A percentile compares a stretch with the other conserved stretches of the same genome.
These are phyloP conservation scores for Meleagris gallopavo DNA, from an alignment of 2,113 vertebrate genomes.

Conservation along the genomic window DNA sequence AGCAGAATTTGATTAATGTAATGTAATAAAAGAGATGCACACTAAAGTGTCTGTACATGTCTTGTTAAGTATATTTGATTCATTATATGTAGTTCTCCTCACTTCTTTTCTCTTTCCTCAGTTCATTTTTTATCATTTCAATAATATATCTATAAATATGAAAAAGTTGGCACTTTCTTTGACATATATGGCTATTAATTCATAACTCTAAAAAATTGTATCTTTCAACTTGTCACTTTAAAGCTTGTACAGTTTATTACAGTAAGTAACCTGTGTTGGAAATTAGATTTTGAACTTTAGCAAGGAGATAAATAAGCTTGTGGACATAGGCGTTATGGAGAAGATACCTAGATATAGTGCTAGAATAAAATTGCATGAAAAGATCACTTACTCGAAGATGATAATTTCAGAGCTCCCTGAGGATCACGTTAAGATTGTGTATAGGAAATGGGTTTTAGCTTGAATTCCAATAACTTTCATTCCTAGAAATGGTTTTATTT, in stretches of 20 bases:
- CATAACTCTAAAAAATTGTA: conserved; percentile 85
- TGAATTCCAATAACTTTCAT: conserved; percentile 66
- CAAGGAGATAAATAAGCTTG: conserved; percentile 82
- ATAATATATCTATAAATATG: conserved; percentile 94
- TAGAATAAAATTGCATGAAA: conserved; percentile 74
- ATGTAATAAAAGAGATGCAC: conserved; percentile 90
- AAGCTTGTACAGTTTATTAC: conserved; percentile 84
- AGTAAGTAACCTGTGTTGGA: conserved; percentile 84
- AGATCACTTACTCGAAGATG: conserved; percentile 71
- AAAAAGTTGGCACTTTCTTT: conserved; percentile 89
- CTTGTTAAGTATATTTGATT: conserved; percentile 91
- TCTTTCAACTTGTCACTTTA: conserved; percentile 85
- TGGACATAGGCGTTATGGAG: conserved; percentile 74
- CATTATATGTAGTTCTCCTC: conserved; percentile 85
- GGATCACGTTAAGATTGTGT: conserved; percentile 57
- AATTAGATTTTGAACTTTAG: conserved; percentile 86
- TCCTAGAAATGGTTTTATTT: conserved; percentile 51
- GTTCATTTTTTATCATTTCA: conserved; percentile 91
- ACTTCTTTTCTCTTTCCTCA: conserved; percentile 82
- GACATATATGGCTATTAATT: conserved; percentile 86
- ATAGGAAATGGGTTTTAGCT: conserved; percentile 47
- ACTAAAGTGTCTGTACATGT: conserved; percentile 88
- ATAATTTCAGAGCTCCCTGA: conserved; percentile 67
- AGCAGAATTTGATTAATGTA: conserved; percentile 90
- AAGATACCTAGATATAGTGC: conserved; percentile 74